Conservation (phyloP, 2,113 vertebrate species). For the Physeter macrocephalus region DNA sequence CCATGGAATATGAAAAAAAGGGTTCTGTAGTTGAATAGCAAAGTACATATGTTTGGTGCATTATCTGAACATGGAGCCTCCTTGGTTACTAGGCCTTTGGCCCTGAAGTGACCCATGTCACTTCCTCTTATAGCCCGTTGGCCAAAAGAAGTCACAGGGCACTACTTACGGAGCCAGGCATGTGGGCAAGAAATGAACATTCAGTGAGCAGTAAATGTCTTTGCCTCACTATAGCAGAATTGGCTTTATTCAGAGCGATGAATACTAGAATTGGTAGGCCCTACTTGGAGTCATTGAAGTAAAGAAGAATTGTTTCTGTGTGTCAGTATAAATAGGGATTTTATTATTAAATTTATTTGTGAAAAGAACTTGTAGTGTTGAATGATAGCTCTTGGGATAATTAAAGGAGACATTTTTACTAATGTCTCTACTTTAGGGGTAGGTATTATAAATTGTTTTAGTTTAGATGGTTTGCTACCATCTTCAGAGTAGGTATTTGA, state of each 20-base stretch:
- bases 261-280: not conserved
- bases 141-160: not conserved
- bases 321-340: not conserved
- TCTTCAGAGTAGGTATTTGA: not conserved
- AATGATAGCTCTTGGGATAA: not conserved
- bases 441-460: constrained; percentile 7
- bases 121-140: not conserved
- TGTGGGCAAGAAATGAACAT: not conserved
- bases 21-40: not conserved
- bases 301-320: not conserved
- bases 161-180: not conserved
- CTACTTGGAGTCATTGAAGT: constrained; percentile 1
- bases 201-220: not conserved
- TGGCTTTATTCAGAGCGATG: not conserved
- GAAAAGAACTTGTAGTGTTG: constrained; percentile 9
- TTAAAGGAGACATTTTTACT: constrained; percentile 27
- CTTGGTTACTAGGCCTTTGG: constrained; percentile 12
- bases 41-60: not conserved
- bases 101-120: not conserved
- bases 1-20: not conserved
- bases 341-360: constrained; percentile 32
- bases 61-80: not conserved
- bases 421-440: not conserved
- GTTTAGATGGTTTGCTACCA: not conserved
- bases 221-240: not conserved